Conservation (phyloP, 2,888 invertebrate species). For the Drosophila demipolita region DNA sequence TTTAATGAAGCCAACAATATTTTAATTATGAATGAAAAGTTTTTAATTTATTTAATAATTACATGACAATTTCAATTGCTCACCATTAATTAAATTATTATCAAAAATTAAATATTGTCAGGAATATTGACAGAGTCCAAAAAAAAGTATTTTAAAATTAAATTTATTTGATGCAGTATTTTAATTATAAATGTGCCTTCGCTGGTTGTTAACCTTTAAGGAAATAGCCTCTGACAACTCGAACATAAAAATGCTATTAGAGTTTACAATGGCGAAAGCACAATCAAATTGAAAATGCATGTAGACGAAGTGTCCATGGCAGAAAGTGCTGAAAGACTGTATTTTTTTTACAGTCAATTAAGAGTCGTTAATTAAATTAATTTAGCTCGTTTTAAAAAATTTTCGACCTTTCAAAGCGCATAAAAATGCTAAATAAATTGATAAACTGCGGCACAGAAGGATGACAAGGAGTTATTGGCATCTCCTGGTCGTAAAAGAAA, state of each 20-base stretch:
- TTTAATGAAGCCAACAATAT: background rate
- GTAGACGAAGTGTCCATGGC: constrained; percentile 19
- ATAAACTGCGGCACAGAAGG: constrained; percentile 67
- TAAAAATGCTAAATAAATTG: constrained; percentile 77
- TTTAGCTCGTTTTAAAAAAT: constrained; percentile 63
- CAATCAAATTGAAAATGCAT: constrained; percentile 49
- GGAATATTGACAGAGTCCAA: background rate
- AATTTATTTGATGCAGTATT: constrained; percentile 1
- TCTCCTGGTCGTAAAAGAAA: constrained; percentile 59
- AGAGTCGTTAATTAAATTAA: constrained; percentile 73
- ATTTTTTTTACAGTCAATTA: constrained; percentile 53
- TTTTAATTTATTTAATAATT: background rate
- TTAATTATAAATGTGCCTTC: constrained; percentile 1
- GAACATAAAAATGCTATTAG: constrained; percentile 27
- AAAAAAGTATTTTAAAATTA: background rate
- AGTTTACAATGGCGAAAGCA: constrained; percentile 4
- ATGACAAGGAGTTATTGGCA: constrained; percentile 47
- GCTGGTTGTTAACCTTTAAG: constrained; percentile 5
- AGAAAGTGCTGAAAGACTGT: constrained; percentile 3
- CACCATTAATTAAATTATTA: background rate
- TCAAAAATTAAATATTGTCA: background rate
- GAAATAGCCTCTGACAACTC: constrained; percentile 6
- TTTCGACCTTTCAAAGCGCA: constrained; percentile 44
- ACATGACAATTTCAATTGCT: background rate
- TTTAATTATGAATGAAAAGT: background rate